Evolutionary conservation across 2,113 vertebrate species (phyloP).

Genomic region (Bambusicola thoracicus): DNA sequence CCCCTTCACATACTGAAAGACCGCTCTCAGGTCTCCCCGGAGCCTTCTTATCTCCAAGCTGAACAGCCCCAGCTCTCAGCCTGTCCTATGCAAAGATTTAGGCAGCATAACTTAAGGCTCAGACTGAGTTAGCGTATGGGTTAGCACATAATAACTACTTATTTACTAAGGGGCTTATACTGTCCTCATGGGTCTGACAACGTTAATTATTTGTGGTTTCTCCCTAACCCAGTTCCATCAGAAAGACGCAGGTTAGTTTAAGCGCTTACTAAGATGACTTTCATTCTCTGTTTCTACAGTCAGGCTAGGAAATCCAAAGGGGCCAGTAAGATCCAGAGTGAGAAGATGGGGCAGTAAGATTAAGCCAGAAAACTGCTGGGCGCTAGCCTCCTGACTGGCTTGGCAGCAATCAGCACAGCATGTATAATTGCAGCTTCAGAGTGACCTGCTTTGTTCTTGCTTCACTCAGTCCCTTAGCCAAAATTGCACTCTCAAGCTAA

Average conservation of each 20-base stretch:
- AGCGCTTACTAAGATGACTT: not conserved
- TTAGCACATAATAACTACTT: not conserved
- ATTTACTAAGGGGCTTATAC: not conserved
- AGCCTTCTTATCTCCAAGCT: too few relatives aligned
- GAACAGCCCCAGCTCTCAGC: too few relatives aligned
- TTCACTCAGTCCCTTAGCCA: not conserved
- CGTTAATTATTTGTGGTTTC: not conserved
- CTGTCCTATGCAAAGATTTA: not conserved
- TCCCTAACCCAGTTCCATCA: not conserved
- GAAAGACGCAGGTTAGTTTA: not conserved
- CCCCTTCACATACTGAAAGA: too few relatives aligned
- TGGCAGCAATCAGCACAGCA: not conserved
- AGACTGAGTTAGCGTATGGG: not conserved
- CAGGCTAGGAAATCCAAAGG: not conserved
- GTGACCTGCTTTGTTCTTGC: conserved; percentile 12
- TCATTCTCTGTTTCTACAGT: not conserved
- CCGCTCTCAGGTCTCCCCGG: too few relatives aligned
- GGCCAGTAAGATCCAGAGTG: not conserved
- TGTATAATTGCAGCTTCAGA: not conserved
- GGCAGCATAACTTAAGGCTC: not conserved
- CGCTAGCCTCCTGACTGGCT: not conserved
- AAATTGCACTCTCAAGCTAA: not conserved
- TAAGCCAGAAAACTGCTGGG: not conserved
- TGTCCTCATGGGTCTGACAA: not conserved
- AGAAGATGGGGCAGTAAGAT: not conserved